Percentiles rank a stretch among this genome's conserved stretches.
Conservation (phyloP, 2,888 invertebrate species). For the Eucriotettix oculatus region DNA sequence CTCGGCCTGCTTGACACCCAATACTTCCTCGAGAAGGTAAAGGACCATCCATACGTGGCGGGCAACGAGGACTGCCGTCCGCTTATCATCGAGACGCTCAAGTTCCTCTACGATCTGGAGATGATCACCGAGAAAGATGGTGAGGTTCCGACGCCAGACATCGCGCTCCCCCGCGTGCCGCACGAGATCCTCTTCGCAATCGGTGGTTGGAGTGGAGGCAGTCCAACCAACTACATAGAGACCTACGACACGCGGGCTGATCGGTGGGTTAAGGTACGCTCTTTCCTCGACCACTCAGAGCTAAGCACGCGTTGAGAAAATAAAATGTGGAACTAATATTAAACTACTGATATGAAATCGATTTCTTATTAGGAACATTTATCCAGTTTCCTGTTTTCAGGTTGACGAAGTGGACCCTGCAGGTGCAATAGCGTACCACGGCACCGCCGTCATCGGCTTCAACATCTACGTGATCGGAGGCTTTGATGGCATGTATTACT, state of each 20-base stretch:
- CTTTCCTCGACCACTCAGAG: neutral
- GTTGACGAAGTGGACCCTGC: constrained; percentile 63
- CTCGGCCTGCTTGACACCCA: constrained; percentile 65
- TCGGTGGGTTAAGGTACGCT: constrained; percentile 59
- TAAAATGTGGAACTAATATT: too few relatives aligned
- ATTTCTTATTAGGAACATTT: too few relatives aligned
- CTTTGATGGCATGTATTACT: constrained; percentile 79
- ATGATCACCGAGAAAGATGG: constrained; percentile 65
- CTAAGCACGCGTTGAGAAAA: too few relatives aligned
- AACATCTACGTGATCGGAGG: constrained; percentile 84
- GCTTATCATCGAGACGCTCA: constrained; percentile 76
- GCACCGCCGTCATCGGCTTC: constrained; percentile 72
- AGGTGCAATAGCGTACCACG: constrained; percentile 83
- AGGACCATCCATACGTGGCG: constrained; percentile 71
- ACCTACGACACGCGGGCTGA: constrained; percentile 81
- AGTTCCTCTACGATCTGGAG: constrained; percentile 82
- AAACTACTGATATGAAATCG: too few relatives aligned
- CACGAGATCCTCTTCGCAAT: constrained; percentile 78
- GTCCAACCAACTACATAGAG: constrained; percentile 63
- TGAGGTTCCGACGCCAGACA: constrained; percentile 70
- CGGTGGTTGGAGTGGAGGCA: constrained; percentile 61
- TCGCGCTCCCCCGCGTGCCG: constrained; percentile 69
- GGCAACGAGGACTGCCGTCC: constrained; percentile 71
- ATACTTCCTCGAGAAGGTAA: constrained; percentile 28
- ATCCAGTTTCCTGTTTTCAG: constrained; percentile 19